A percentile compares a stretch with the other conserved stretches of the same genome.
Evolutionary conservation across 2,797 vertebrate species (phyloP).

Genomic region (Anabas testudineus): DNA sequence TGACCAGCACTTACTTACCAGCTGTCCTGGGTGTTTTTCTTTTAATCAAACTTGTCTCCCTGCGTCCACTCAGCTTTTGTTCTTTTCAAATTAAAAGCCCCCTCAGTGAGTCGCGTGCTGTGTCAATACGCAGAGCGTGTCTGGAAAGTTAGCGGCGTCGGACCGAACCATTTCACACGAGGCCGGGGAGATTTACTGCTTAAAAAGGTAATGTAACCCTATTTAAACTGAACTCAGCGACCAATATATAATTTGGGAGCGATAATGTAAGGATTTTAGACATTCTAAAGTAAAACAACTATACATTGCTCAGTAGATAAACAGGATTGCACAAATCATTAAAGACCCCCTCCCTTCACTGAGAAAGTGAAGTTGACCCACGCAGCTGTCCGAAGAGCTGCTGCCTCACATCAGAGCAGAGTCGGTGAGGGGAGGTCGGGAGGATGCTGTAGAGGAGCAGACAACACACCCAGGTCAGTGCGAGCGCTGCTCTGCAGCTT

Average conservation of each 20-base stretch:
- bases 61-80: conserved; percentile 60
- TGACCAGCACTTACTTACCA: conserved; percentile 58
- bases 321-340: fast-evolving
- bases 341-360: background rate
- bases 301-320: fast-evolving
- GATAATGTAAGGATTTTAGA: fast-evolving
- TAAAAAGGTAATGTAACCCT: fast-evolving
- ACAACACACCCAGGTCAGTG: background rate
- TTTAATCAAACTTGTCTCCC: conserved; percentile 47
- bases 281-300: fast-evolving
- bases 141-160: conserved; percentile 51
- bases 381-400: conserved; percentile 73
- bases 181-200: fast-evolving
- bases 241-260: fast-evolving
- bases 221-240: fast-evolving
- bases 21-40: conserved; percentile 68
- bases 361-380: conserved; percentile 57
- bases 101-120: conserved; percentile 70
- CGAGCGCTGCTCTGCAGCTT: background rate
- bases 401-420: conserved; percentile 48
- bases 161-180: conserved; percentile 51
- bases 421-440: conserved; percentile 51
- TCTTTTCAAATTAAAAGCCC: conserved; percentile 54
- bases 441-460: conserved; percentile 57
- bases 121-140: conserved; percentile 69